phyloP scores from a whole-genome alignment of 2,888 invertebrate genomes.

The Callinectes sapidus region DNA sequence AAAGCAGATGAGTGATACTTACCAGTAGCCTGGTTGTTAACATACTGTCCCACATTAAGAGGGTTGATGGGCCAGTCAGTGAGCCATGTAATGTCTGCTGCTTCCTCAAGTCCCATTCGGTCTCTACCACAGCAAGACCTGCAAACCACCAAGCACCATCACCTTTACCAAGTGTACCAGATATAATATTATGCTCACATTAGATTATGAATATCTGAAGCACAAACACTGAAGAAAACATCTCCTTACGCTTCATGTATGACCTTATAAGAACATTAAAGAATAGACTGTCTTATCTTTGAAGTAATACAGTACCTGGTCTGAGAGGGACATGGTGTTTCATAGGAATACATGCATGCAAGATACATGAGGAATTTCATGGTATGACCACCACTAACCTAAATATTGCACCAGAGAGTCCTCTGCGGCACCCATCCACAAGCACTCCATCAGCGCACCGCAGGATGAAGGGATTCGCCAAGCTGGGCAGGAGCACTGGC shows the following conservation, averaged over 20 bases:
- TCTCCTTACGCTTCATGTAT: neutral
- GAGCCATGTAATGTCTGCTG: slow-evolving; percentile 76
- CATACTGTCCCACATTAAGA: slow-evolving; percentile 78
- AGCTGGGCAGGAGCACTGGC: slow-evolving; percentile 77
- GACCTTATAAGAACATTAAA: neutral
- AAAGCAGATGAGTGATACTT: slow-evolving; percentile 36
- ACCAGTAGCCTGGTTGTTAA: slow-evolving; percentile 77
- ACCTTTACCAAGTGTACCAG: neutral
- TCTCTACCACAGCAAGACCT: slow-evolving; percentile 77
- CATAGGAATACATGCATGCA: neutral
- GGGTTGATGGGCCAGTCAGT: slow-evolving; percentile 76
- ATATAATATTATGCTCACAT: neutral
- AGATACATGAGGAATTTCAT: neutral
- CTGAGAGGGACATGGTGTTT: neutral
- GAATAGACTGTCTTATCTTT: neutral
- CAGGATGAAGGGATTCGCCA: slow-evolving; percentile 78
- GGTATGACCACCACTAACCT: slow-evolving; percentile 74
- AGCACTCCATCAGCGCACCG: slow-evolving; percentile 77
- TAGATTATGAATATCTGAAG: neutral
- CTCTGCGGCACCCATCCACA: slow-evolving; percentile 78
- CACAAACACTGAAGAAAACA: neutral
- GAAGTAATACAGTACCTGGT: neutral
- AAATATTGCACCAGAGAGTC: slow-evolving; percentile 76
- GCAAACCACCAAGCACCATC: slow-evolving; percentile 71
- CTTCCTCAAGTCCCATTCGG: slow-evolving; percentile 75